Base-by-base conservation (phyloP, 2,888 invertebrate species). In the Parochlus steinenii region DNA sequence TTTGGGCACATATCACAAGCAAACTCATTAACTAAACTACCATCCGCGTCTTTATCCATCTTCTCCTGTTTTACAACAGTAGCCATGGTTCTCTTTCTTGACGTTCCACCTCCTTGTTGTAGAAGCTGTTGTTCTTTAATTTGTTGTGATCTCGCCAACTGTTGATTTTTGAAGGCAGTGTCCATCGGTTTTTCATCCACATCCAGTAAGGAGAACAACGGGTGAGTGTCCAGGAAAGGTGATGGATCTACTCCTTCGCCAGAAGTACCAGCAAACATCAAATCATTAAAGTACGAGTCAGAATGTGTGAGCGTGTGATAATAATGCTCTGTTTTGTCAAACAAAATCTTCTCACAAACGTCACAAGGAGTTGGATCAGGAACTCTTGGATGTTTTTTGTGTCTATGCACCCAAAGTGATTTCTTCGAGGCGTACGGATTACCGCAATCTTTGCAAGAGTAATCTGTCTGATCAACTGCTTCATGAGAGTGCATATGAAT, bases 361-460 rank as follows among this genome's bases (percentile, higher is more conserved):
- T 47, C 46, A 42, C 59, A 59, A 37, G 52, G 52, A 1, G 53
- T 53, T 4, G 59, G 59, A 42, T 57, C 52, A 1, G 59, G 52
- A 14, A 56, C 50, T 39, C 55, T 53, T 4, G 59, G 59, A 51
- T 59, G 59, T 43, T 59, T 59, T 40, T 59, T 59, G 38, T 59
- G 57, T 12, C 59, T 55, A 48, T 59, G 59, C 31, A 59, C 59
- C 59, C 59, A 59, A 23, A 59, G 48, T 41, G 58, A 58, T 43
- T 58, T 58, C 11, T 58, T 50, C 3, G 58, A 57, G 33, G 56
- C 56, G 40, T 59, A 59, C 1, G 59, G 55, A 41, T 58, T 59
- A 15, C 58, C 59, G 37, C 59, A 59, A 39, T 59, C 59, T 43
- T 59, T 58, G 43, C 59, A 59, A 16, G 59, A 58, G 36, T 58